A percentile compares a stretch with the other conserved stretches of the same genome.
These are phyloP conservation scores for Helarctos malayanus DNA, from an alignment of 2,797 vertebrate genomes.

Conservation along the genomic window DNA sequence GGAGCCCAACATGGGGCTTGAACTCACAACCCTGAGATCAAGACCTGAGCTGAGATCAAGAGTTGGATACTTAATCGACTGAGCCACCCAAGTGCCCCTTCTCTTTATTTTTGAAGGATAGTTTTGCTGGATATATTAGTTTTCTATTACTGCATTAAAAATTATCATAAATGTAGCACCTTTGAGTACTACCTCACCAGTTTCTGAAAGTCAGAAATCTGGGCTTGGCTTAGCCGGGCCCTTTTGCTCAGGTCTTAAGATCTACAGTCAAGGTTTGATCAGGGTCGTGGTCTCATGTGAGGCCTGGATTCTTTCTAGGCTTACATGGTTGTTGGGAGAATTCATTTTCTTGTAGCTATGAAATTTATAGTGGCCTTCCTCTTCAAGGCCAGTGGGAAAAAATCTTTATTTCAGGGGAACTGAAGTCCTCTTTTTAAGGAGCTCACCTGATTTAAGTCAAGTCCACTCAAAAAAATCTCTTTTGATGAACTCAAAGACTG, in stretches of 20 bases:
- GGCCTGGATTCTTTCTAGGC: not conserved
- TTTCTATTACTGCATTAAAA: not conserved
- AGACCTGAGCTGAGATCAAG: not conserved
- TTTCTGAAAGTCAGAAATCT: slow-evolving; percentile 5
- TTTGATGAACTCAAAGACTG: not conserved
- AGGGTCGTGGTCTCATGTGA: not conserved
- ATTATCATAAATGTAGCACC: not conserved
- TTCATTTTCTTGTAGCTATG: not conserved
- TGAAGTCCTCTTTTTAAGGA: not conserved
- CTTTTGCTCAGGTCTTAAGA: not conserved
- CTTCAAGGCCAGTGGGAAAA: not conserved
- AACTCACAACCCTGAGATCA: not conserved
- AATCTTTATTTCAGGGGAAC: not conserved
- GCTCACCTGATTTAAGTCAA: not conserved
- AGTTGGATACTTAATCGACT: not conserved
- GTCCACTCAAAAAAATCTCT: not conserved
- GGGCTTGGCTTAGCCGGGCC: not conserved
- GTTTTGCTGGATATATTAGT: not conserved
- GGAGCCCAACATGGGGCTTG: no score
- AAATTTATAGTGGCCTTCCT: not conserved
- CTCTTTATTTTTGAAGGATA: slow-evolving; percentile 37
- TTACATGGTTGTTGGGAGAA: not conserved
- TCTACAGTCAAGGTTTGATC: not conserved
- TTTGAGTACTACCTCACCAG: not conserved
- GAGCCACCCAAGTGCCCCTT: not conserved